Base-by-base conservation (phyloP, 1,140 invertebrate species). In the Chymomyza costata region DNA sequence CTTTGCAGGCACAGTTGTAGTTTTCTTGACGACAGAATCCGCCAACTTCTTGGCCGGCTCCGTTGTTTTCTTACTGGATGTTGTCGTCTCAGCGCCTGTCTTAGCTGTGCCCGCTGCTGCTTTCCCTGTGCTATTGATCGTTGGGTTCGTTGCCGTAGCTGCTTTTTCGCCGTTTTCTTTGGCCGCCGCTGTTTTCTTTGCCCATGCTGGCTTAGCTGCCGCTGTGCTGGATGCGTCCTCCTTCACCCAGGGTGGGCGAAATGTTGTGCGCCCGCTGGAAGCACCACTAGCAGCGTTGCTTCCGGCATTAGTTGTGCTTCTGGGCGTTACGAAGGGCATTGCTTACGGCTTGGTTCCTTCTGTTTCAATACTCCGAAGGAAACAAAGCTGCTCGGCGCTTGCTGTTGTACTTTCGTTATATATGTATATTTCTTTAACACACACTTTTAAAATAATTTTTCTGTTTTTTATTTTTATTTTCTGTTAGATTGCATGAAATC, bases 191-290 rank as follows among this genome's bases (percentile, higher is more conserved):
- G 14, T 47, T 30, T 65, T 65, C 50, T 82, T 83, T 54, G 70
- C 87, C 13, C 89, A 88, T 92, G 92, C 93, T 1, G 92, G 88
- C 18, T n/a, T 14, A 1, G 55, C 34, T 1, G 10, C 87, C 17
- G 89, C 62, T 8, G 87, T 86, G 11, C 67, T 86, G 1, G 89
- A 86, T 11, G 52, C 35, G 38, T 91, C 92, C 54, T 93, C 92
- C 81, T 93, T 93, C 10, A 94, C 92, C 93, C 93, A 94, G 6
- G 93, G 93, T 8, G 93, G 93, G 43, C 93, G 88, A 76, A 93
- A 93, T 51, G 90, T 92, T 40, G 90, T 90, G 56, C 91, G 88
- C 62, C 88, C 70, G 55, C 65, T 48, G 85, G 15, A 38, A 11
- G 38, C 21, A 25, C 21, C 21, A 25, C 21, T 25, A 3, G 37